Evolutionary conservation across 2,888 invertebrate species (phyloP), one percentile per base, ranked within the genome.

Genomic region (Anthophora plumipes): DNA sequence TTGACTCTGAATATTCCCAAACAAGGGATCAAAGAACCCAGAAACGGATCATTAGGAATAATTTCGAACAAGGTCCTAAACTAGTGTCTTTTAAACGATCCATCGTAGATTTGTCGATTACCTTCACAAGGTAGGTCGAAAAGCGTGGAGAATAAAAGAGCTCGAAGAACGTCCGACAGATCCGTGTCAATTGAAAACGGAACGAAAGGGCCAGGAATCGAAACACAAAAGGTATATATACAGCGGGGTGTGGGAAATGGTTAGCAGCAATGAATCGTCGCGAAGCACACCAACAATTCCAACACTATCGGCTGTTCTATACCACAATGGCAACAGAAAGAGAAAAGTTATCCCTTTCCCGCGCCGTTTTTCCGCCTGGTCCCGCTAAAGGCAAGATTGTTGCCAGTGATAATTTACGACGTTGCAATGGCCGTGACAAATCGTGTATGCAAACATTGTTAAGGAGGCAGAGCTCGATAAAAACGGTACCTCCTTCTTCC

Each of bases 391-490:
- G 75, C 67, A 80, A n/a, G 88, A 75, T 83, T 81, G 85, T 84
- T 46, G 11, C 82, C 48, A 80, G 80, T 78, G 84, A 85, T 91
- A 91, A 92, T 92, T 92, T 92, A 93, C 84, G 91, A 87, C 88
- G 82, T 86, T 85, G 89, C 91, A 91, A 92, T 90, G 85, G 85
- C 91, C 89, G 90, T 91, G 91, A 92, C 91, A 92, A 92, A 92
- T 91, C 90, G 90, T 90, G 90, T 91, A 91, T 91, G 91, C 90
- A 91, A 91, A 93, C 92, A 92, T 90, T 92, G 91, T n/a, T 91
- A 89, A 89, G 89, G 82, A 86, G 88, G 83, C 85, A 48, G 50
- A 17, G 86, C 89, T 89, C 86, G 86, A 90, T 90, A 92, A 91
- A 91, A 92, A 91, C 89, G 88, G 89, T 88, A 75, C 80, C 88